Percentiles rank a stretch among this genome's conserved stretches.
phyloP scores from a whole-genome alignment of 2,797 vertebrate species.

The Todus mexicanus region DNA sequence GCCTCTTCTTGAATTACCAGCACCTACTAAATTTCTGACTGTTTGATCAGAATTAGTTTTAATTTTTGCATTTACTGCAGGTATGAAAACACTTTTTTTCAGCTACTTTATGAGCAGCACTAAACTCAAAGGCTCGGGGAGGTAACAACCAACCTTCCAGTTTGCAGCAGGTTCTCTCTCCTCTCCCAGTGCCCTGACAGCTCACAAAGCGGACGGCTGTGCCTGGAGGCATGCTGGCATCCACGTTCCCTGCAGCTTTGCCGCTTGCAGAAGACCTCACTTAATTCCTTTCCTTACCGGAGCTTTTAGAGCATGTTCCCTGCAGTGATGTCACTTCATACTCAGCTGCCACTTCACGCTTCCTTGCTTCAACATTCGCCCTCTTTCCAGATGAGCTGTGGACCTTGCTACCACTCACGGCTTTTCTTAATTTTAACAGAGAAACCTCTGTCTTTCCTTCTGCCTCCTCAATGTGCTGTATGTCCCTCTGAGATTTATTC shows the following conservation, averaged over 20 bases:
- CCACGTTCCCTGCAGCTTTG: background rate
- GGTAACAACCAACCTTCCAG: background rate
- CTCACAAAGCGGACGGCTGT: background rate
- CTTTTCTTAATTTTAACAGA: background rate
- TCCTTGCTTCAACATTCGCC: background rate
- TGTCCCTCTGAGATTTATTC: background rate
- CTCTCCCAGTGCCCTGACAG: background rate
- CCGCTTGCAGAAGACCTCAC: background rate
- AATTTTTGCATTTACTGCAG: slow-evolving; percentile 21
- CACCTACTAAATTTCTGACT: slow-evolving; percentile 23
- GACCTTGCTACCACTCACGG: background rate
- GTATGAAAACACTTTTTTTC: slow-evolving; percentile 5
- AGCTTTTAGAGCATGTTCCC: background rate
- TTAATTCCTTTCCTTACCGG: background rate
- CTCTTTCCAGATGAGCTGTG: background rate
- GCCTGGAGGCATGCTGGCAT: background rate
- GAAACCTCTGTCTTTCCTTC: background rate
- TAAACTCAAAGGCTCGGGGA: background rate
- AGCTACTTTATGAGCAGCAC: background rate
- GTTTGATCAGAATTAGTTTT: background rate
- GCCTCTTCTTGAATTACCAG: slow-evolving; percentile 25
- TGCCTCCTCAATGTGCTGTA: background rate
- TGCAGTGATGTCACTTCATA: background rate
- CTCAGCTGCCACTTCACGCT: background rate
- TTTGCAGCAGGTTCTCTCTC: background rate